Evolutionary conservation across 1,140 invertebrate genomes (phyloP).

Genomic region (Myzus persicae): DNA sequence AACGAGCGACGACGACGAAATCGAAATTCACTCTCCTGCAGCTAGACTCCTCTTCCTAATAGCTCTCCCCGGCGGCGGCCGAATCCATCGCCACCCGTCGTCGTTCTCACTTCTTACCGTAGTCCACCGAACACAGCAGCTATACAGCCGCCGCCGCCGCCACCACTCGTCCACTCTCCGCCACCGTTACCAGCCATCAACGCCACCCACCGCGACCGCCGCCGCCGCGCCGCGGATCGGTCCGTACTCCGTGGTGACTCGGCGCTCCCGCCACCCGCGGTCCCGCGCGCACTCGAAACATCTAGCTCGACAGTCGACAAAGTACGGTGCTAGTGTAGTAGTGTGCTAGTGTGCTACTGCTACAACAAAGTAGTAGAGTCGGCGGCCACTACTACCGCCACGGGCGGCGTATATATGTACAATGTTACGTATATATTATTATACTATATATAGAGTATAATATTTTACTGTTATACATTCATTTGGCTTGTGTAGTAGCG

Average conservation of each 20-base stretch:
- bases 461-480: neutral
- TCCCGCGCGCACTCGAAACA: neutral
- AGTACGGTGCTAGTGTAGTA: neutral
- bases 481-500: neutral
- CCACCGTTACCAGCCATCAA: neutral
- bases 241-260: neutral
- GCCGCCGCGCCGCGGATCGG: too few relatives aligned
- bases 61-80: neutral
- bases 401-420: neutral
- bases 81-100: neutral
- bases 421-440: neutral
- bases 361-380: neutral
- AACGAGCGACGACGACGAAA: slow-evolving; percentile 1
- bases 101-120: neutral
- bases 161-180: neutral
- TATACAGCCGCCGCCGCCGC: neutral
- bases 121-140: neutral
- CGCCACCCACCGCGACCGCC: neutral
- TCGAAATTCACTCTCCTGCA: slow-evolving; percentile 16
- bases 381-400: too few relatives aligned
- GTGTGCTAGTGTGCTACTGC: neutral
- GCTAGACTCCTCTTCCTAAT: neutral
- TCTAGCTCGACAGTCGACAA: neutral
- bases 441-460: neutral
- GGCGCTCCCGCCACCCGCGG: too few relatives aligned